A percentile compares a stretch with the other conserved stretches of the same genome.
Conservation (phyloP, 2,797 vertebrate genomes). For the Malurus splendens region DNA sequence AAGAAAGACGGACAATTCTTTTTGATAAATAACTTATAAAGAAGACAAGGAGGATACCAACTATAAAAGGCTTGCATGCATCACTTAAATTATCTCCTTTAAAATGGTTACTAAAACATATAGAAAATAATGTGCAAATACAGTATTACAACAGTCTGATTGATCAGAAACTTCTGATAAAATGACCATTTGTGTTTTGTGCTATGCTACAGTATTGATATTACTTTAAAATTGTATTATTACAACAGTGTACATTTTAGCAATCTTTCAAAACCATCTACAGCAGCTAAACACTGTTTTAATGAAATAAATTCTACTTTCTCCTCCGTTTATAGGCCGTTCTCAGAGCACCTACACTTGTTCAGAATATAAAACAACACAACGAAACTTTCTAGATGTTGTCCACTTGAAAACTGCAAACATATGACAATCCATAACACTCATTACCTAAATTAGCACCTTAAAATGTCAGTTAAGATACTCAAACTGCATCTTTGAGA, state of each 20-base stretch:
- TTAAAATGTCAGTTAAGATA: not conserved
- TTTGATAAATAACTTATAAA: not conserved
- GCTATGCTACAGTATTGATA: not conserved
- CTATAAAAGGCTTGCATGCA: not conserved
- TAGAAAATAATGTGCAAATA: not conserved
- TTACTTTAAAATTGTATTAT: not conserved
- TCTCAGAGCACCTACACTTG: not conserved
- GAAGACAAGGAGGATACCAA: not conserved
- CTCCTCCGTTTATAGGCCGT: not conserved
- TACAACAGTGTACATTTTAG: not conserved
- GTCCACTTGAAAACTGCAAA: not conserved
- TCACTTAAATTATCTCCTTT: not conserved
- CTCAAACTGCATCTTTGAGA: not conserved
- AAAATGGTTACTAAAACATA: not conserved
- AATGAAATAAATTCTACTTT: not conserved
- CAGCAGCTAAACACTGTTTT: not conserved
- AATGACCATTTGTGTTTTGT: not conserved
- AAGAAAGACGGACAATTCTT: not conserved
- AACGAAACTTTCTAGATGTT: not conserved
- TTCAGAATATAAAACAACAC: not conserved
- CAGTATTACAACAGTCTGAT: not conserved
- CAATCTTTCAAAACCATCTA: not conserved
- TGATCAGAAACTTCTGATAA: constrained; percentile 1
- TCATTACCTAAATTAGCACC: not conserved
- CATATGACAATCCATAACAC: not conserved